Base-by-base conservation (phyloP, 2,797 vertebrate genomes). In the Acrocephalus scirpaceus region DNA sequence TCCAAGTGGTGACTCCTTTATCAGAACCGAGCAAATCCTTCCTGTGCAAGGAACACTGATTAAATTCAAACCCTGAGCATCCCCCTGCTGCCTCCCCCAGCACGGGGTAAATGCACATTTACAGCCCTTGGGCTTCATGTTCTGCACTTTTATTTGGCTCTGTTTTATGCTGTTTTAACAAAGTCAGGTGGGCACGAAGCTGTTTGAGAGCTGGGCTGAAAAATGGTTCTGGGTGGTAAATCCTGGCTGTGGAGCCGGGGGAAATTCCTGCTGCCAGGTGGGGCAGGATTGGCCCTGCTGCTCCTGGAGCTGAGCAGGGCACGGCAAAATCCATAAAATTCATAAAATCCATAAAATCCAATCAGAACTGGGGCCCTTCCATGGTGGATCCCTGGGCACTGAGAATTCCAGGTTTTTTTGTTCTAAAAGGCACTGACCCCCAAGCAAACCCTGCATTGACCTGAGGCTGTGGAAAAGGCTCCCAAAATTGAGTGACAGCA, bases 21-120 rank as follows among this genome's bases (percentile, higher is more conserved):
- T 6, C 48, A 60, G 47, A 16, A 8, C 2, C 5, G 45, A 75
- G n/a, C 18, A 29, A n/a, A 47, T 5, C 61, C 51, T 56, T 5
- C 7, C 1, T 5, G 25, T 5, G 5, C 15, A 18, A 29, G 15
- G 67, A 40, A 14, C 16, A 1, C 2, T 2, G 10, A 16, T 11
- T 5, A 9, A 4, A 20, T 27, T 8, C 64, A 25, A 4, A 4
- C 36, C 3, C 47, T 4, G 48, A 85, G 50, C 26, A 2, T 11
- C 75, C 58, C 23, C 80, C 47, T 9, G 34, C 73, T 65, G 22
- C 78, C 42, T 23, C 4, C 6, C 0, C 34, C 69, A 29, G 5
- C 10, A 1, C 0, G 9, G 20, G 11, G 54, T 7, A 44, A 60
- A 42, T 2, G 1, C 2, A 27, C 18, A 7, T 15, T 30, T 17